Evolutionary conservation across 2,888 invertebrate genomes (phyloP).

Genomic region (Aricia artaxerxes): DNA sequence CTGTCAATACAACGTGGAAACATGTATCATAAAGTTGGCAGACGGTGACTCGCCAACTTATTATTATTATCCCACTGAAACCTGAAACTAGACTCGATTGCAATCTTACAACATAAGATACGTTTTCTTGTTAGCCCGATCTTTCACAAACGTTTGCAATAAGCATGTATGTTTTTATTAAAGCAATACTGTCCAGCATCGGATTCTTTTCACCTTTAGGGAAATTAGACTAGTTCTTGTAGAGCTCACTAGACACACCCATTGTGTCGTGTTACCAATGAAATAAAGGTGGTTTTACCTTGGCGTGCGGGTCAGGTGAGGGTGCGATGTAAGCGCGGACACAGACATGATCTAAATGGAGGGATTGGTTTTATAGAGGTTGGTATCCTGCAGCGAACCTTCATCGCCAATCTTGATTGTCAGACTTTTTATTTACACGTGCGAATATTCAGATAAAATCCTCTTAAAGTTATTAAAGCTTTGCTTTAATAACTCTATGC

Average conservation of each 20-base stretch:
- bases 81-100: no score
- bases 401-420: constrained; percentile 9
- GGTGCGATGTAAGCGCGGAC: constrained; percentile 41
- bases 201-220: constrained; percentile 28
- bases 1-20: no score
- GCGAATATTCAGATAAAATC: not conserved
- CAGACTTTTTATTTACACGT: constrained; percentile 14
- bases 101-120: not conserved
- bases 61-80: no score
- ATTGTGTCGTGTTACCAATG: not conserved
- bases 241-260: not conserved
- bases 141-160: not conserved
- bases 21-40: no score
- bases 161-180: constrained; percentile 19
- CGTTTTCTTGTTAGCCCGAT: not conserved
- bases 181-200: constrained; percentile 16
- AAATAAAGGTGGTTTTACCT: constrained; percentile 38
- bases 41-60: no score
- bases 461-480: no score
- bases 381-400: constrained; percentile 38
- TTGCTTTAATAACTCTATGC: not conserved
- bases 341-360: constrained; percentile 71
- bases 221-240: constrained; percentile 11
- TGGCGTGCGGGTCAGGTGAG: not conserved
- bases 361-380: constrained; percentile 59